phyloP scores from a whole-genome alignment of 2,113 vertebrate genomes.

The Xyliphius kryptos region DNA sequence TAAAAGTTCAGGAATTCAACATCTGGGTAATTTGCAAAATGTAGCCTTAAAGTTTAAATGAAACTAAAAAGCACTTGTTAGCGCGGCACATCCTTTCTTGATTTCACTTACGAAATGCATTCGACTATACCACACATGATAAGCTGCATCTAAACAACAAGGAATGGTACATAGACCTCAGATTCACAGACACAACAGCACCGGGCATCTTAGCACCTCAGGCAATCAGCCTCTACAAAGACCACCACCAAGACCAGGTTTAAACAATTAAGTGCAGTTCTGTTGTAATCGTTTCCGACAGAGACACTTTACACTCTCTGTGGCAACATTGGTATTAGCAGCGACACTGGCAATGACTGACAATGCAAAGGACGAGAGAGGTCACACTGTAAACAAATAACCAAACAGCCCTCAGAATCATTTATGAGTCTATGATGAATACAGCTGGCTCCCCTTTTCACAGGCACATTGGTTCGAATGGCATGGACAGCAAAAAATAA shows the following conservation, averaged over 20 bases:
- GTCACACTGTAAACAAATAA: constrained; percentile 12
- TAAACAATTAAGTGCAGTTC: constrained; percentile 51
- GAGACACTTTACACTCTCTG: constrained; percentile 9
- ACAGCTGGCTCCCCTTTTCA: constrained; percentile 5
- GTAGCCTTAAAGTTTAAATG: no score
- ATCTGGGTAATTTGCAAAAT: no score
- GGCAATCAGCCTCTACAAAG: constrained; percentile 20
- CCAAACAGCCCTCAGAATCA: not conserved
- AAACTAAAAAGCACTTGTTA: no score
- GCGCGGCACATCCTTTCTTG: no score
- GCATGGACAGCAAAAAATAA: constrained; percentile 37
- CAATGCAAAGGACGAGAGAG: not conserved
- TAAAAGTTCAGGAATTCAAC: no score
- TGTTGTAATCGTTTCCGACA: constrained; percentile 37
- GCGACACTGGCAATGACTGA: constrained; percentile 30
- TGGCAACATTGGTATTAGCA: constrained; percentile 32
- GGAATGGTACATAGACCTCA: not conserved
- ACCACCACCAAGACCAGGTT: constrained; percentile 24
- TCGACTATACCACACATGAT: not conserved
- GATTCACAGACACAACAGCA: constrained; percentile 22
- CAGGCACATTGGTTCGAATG: constrained; percentile 61
- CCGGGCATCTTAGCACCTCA: constrained; percentile 37
- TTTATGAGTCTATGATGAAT: not conserved
- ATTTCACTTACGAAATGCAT: no score
- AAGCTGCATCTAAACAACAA: not conserved